Conservation (phyloP, 2,888 invertebrate genomes). For the Pardosa pseudoannulata region DNA sequence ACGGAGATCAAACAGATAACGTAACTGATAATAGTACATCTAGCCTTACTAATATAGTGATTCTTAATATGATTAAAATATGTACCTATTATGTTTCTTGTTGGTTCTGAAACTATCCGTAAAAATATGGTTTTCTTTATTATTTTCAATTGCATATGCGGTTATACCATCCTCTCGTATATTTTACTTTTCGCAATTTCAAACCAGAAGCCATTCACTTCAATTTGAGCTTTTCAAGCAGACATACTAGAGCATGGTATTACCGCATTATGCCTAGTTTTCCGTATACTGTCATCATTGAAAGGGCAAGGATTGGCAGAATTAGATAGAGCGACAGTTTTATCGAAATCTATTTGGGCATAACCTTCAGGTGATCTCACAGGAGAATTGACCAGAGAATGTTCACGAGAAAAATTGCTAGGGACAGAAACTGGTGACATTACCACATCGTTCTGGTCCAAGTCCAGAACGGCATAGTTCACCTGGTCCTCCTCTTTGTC, state of each 20-base stretch:
- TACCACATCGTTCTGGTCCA: constrained; percentile 80
- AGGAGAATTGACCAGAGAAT: constrained; percentile 49
- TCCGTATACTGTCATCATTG: constrained; percentile 67
- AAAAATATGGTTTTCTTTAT: no score
- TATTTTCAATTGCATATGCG: no score
- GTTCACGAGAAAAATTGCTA: constrained; percentile 21
- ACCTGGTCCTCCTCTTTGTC: constrained; percentile 76
- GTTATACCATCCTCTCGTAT: no score
- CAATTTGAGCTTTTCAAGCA: no score
- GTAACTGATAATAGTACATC: no score
- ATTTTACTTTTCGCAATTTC: no score
- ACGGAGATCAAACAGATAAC: no score
- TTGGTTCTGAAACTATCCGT: no score
- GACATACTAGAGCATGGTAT: constrained; percentile 56
- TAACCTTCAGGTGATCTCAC: constrained; percentile 79
- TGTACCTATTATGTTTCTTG: no score
- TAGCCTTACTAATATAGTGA: no score
- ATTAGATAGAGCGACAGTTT: constrained; percentile 87
- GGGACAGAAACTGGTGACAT: constrained; percentile 75
- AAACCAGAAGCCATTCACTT: no score
- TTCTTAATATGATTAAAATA: no score
- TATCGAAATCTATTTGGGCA: constrained; percentile 95
- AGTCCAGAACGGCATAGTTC: constrained; percentile 88
- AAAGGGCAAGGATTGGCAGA: constrained; percentile 69
- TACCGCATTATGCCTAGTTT: constrained; percentile 69